These are phyloP conservation scores for Thereuonema tuberculata DNA, from an alignment of 1,140 invertebrate genomes.

Conservation along the genomic window DNA sequence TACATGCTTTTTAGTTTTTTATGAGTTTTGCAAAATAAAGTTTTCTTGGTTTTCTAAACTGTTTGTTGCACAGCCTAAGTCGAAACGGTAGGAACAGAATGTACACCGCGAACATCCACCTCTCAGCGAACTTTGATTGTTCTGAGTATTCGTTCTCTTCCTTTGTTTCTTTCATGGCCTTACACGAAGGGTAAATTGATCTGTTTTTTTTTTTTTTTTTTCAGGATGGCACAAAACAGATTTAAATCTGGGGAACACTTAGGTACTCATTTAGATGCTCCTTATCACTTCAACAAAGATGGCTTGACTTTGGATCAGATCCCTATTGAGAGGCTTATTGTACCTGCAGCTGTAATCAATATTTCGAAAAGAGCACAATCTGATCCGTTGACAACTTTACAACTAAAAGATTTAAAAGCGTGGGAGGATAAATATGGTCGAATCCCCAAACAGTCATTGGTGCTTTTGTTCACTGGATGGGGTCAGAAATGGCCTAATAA, in stretches of 20 bases:
- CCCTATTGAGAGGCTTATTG: slow-evolving; percentile 20
- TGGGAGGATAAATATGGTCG: slow-evolving; percentile 22
- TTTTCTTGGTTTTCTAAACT: too few species aligned
- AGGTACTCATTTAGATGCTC: slow-evolving; percentile 26
- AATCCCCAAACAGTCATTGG: slow-evolving; percentile 22
- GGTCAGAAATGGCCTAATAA: slow-evolving; percentile 19
- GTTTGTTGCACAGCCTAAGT: too few species aligned
- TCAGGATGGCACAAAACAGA: not conserved
- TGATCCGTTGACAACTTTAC: slow-evolving; percentile 20
- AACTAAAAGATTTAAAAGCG: slow-evolving; percentile 16
- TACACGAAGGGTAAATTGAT: not conserved
- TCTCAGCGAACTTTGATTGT: not conserved
- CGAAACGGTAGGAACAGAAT: too few species aligned
- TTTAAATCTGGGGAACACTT: slow-evolving; percentile 23
- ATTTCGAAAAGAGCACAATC: slow-evolving; percentile 14
- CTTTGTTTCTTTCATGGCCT: not conserved
- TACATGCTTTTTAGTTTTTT: too few species aligned
- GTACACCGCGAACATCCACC: not conserved
- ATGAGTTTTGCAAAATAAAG: too few species aligned
- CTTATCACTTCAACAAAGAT: slow-evolving; percentile 20
- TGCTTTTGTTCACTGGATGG: slow-evolving; percentile 27
- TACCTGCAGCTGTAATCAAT: slow-evolving; percentile 18
- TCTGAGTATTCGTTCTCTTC: not conserved
- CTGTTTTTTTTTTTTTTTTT: too few species aligned
- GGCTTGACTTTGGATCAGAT: slow-evolving; percentile 19